phyloP scores from a whole-genome alignment of 1,140 invertebrate species.

The Drosophila baimaii region DNA sequence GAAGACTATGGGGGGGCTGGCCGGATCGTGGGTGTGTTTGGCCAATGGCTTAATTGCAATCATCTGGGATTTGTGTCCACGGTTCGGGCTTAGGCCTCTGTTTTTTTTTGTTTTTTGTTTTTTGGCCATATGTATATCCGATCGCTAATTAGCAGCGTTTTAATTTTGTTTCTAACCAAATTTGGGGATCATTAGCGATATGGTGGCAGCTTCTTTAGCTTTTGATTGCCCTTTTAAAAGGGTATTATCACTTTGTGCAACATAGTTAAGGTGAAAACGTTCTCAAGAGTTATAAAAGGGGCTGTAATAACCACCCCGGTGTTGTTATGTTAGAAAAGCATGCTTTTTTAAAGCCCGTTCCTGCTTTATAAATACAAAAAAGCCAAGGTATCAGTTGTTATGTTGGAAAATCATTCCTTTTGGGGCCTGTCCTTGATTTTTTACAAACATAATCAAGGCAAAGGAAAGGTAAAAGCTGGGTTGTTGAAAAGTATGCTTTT shows the following conservation, averaged over 20 bases:
- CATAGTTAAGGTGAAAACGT: accelerated
- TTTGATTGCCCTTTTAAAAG: background rate
- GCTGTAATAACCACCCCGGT: too few species aligned
- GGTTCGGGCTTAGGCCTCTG: constrained; percentile 7
- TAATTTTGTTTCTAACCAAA: constrained; percentile 41
- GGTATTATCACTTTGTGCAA: background rate
- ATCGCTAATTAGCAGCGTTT: constrained; percentile 55
- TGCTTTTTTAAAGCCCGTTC: background rate
- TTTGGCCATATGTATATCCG: constrained; percentile 8
- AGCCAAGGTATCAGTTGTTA: background rate
- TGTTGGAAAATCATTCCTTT: too few species aligned
- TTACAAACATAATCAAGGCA: too few species aligned
- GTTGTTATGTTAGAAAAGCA: background rate
- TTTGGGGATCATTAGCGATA: constrained; percentile 57
- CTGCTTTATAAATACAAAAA: background rate
- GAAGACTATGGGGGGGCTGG: background rate
- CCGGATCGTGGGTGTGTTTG: constrained; percentile 64
- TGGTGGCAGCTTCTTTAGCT: background rate
- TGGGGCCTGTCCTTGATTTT: too few species aligned
- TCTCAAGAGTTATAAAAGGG: background rate
- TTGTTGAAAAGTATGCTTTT: too few species aligned
- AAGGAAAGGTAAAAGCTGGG: too few species aligned
- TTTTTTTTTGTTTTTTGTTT: constrained; percentile 2
- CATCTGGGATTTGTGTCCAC: constrained; percentile 18
- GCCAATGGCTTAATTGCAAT: constrained; percentile 34